Base-by-base conservation (phyloP, 2,113 vertebrate genomes). In the Engraulis encrasicolus region DNA sequence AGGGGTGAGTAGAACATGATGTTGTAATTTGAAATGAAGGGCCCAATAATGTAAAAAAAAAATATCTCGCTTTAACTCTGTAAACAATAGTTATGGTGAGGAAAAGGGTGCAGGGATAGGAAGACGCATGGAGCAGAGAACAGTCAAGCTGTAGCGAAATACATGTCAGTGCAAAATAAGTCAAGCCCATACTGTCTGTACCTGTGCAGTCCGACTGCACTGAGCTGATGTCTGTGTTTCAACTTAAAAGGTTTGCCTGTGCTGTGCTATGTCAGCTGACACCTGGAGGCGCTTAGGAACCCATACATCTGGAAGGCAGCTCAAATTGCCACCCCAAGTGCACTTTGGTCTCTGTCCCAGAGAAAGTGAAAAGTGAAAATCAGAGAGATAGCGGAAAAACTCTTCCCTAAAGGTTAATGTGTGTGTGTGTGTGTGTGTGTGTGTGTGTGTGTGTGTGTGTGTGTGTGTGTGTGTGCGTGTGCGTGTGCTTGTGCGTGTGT, bases 321-420 rank as follows among this genome's bases (percentile, higher is more conserved):
- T 71, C 61, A 71, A 14, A 27, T 71, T 71, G 61, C 61, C 61
- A 71, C 61, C 61, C 61, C 27, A 71, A 71, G n/a, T 71, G 61
- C 61, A 71, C 14, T 31, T 15, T 74, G 23, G 66, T 14, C 27
- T 74, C 15, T 36, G 12, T 74, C 66, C 27, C 27, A 74, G 31
- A n/a, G 15, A 14, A 31, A 74, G 66, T 74, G 27, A 74, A 74
- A 34, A 74, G 31, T 12, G 27, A 71, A 71, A 31, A 71, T 71
- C 34, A 34, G 27, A 27, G n/a, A n/a, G n/a, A 74, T 74, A 74
- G 66, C 34, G 66, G 66, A 74, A 74, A 74, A 74, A 31, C 11
- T 66, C n/a, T 66, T 23, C 23, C 54, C 34, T 14, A 27, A 9
- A 34, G 61, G 15, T 14, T 14, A 34, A 2, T 58, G 20, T 58